Evolutionary conservation across 2,888 invertebrate species (phyloP), one percentile per base, ranked within the genome.

Genomic region (Abscondita cerata): DNA sequence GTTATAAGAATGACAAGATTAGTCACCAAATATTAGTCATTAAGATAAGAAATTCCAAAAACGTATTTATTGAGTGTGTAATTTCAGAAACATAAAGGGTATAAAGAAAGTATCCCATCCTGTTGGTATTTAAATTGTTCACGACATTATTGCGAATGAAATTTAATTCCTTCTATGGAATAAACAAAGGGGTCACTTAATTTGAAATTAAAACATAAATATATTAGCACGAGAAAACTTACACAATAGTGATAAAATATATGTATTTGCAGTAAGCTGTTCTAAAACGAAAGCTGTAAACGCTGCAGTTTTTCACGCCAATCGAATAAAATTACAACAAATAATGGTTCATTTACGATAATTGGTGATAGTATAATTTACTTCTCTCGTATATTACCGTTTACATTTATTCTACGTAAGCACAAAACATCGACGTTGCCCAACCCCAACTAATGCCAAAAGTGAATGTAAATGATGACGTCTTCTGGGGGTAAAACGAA

Each of bases 371-470:
- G 25, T 25, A 25, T 25, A 25, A 40, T 19, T 44, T 11, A 18
- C n/a, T 44, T 18, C 19, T 44, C 11, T 19, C 19, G 2, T 8
- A 4, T 18, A 44, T 44, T 19, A n/a, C 44, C n/a, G 40, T 34
- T 57, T 65, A 66, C 67, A 67, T 64, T 66, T 66, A 31, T 64
- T 65, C 72, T 72, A 77, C 75, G 77, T 70, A 71, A 70, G 72
- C 72, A 70, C 53, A 68, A 69, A 71, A 66, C 60, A 65, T 59
- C 63, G 66, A 68, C 75, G 68, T 70, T 70, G 72, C 71, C 72
- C 74, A 72, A 69, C 70, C 72, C 65, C 67, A 68, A 64, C 60
- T 59, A 67, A 65, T 68, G 71, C 71, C 67, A 72, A 72, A 72
- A 71, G 55, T 59, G 51, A 38, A 56, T 53, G 41, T 57, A 59